phyloP scores from a whole-genome alignment of 2,888 invertebrate species.

The Tetropium fuscum region DNA sequence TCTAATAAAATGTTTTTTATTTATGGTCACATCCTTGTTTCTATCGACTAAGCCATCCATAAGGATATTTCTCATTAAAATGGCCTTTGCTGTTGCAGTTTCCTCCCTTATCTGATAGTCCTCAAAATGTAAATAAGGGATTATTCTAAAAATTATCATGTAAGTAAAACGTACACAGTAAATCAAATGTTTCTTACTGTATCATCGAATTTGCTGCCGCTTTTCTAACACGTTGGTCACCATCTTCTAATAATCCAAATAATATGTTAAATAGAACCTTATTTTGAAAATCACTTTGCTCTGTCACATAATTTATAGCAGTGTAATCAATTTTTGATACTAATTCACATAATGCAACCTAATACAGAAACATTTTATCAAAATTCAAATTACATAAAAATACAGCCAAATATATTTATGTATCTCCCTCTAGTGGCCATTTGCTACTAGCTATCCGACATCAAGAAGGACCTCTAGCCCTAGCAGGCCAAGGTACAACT shows the following conservation, averaged over 20 bases:
- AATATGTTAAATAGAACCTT: conserved; percentile 73
- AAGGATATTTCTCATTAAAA: conserved; percentile 38
- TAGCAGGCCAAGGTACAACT: no score
- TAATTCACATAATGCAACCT: conserved; percentile 76
- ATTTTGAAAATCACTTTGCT: conserved; percentile 69
- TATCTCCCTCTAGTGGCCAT: no score
- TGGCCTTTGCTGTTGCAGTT: conserved; percentile 69
- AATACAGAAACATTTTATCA: conserved; percentile 23
- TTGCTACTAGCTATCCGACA: no score
- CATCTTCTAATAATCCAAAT: conserved; percentile 76
- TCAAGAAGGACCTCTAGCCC: no score
- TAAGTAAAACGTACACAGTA: no score
- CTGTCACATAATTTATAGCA: conserved; percentile 69
- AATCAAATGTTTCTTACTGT: conserved; percentile 65
- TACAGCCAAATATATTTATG: neutral
- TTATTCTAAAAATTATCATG: conserved; percentile 62
- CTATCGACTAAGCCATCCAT: conserved; percentile 38
- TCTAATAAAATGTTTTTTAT: conserved; percentile 66
- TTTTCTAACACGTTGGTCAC: conserved; percentile 81
- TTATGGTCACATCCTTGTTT: conserved; percentile 49
- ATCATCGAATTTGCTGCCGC: conserved; percentile 77
- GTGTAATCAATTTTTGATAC: conserved; percentile 72
- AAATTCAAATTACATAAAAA: neutral
- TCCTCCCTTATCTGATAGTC: conserved; percentile 68
- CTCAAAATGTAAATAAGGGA: conserved; percentile 66